Evolutionary conservation across 2,113 vertebrate genomes (phyloP).

Genomic region (Nestor notabilis): DNA sequence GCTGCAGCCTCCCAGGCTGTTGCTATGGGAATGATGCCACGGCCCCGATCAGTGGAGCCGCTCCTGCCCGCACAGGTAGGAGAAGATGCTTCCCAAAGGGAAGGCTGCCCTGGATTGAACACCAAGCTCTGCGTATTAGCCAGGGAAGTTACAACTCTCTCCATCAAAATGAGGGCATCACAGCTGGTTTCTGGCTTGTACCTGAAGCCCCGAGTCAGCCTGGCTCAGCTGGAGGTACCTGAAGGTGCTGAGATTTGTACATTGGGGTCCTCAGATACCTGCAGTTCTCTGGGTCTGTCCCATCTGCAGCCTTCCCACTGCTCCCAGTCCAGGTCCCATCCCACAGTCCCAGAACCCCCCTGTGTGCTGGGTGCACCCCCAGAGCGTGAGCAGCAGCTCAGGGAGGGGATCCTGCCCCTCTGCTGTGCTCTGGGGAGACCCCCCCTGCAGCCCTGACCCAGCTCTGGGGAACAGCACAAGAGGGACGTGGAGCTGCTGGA

Average conservation of each 20-base stretch:
- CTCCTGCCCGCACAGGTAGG: neutral
- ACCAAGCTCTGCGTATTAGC: neutral
- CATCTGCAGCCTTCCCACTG: neutral
- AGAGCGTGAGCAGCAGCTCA: neutral
- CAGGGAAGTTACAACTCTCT: neutral
- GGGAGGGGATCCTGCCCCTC: neutral
- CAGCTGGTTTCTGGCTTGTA: neutral
- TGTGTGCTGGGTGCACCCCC: neutral
- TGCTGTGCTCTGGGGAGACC: too few relatives aligned
- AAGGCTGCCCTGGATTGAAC: neutral
- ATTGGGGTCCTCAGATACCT: neutral
- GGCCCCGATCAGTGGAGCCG: neutral
- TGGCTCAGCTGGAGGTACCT: neutral
- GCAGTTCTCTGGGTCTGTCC: neutral
- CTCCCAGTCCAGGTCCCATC: neutral
- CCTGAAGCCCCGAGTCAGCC: neutral
- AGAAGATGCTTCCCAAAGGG: neutral
- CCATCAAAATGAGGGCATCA: accelerated
- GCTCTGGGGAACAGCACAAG: neutral
- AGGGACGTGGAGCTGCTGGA: neutral
- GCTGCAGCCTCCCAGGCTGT: neutral
- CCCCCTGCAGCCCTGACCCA: neutral
- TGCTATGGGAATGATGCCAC: constrained; percentile 44
- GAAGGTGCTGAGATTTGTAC: accelerated
- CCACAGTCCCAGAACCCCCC: neutral